Base-by-base conservation (phyloP, 2,888 invertebrate genomes). In the Digitonthophagus gazella region DNA sequence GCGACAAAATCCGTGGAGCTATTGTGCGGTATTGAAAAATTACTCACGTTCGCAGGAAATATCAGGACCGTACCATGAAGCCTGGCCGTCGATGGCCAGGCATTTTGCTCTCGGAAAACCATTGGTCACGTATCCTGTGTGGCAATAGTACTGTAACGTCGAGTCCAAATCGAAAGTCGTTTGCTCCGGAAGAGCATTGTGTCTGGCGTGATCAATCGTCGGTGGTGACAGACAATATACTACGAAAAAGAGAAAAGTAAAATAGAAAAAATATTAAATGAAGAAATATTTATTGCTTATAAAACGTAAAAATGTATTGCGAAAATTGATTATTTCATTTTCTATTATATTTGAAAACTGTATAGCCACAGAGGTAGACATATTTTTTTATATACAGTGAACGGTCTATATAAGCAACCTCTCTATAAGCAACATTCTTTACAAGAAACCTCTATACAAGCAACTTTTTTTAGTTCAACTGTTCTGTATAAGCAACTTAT, bases 1-100 rank as follows among this genome's bases (percentile, higher is more conserved):
- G 19, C 63, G 15, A 19, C 2, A 65, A 28, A 44, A 54, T n/a
- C 16, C 2, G 54, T 15, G 6, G 15, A 5, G 16, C 15, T 18
- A 20, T 20, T 63, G 28, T 44, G 28, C 28, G 3, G 6, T 44
- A 11, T 44, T 44, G 28, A 44, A 44, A 44, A 71, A 20, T 57
- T 5, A 64, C 67, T 66, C 67, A 92, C 97, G 96, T 87, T 95
- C 94, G 81, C 98, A 99, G 71, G 92, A 91, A 76, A 99, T 93
- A 77, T 97, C 96, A 1, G 98, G 98, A 1, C 98, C 98, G 78
- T 95, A 97, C 98, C 98, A 99, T 74, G 93, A 93, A 0, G 97
- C 97, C 75, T 90, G 90, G 0, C 86, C 90, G 75, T 96, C 94
- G 76, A 95, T 94, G 70, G 94, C 91, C 73, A 97, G 85, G 81